Percentiles rank a stretch among this genome's conserved stretches.
These are phyloP conservation scores for Drosophila niveifrons DNA, from an alignment of 2,888 invertebrate genomes.

Conservation along the genomic window DNA sequence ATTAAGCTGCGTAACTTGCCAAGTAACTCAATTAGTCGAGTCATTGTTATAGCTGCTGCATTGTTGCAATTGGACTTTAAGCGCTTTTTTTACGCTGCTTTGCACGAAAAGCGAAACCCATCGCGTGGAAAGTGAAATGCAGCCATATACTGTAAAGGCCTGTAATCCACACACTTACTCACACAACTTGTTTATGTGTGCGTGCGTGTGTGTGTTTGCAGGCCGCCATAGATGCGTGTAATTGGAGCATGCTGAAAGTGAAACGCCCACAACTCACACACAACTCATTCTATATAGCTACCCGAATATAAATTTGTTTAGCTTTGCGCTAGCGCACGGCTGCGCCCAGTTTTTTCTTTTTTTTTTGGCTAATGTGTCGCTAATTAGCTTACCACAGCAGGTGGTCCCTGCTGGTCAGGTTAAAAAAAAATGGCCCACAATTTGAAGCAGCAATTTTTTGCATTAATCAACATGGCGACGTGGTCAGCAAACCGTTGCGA, in stretches of 20 bases:
- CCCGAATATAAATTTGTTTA: conserved; percentile 55
- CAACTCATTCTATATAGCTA: background rate
- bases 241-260: conserved; percentile 58
- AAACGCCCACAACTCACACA: conserved; percentile 34
- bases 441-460: conserved; percentile 5
- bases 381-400: conserved; percentile 56
- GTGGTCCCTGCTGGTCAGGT: conserved; percentile 15
- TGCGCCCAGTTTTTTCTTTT: conserved; percentile 54
- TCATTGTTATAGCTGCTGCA: conserved; percentile 39
- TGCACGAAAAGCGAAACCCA: conserved; percentile 64
- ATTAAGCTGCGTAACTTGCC: conserved; percentile 41
- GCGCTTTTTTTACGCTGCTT: conserved; percentile 70
- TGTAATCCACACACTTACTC: background rate
- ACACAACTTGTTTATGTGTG: background rate
- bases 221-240: conserved; percentile 23
- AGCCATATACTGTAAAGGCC: background rate
- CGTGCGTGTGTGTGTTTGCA: background rate
- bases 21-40: conserved; percentile 73
- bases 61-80: conserved; percentile 52
- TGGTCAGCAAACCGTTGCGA: no score
- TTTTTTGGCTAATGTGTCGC: conserved; percentile 61
- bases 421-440: conserved; percentile 34
- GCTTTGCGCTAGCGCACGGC: conserved; percentile 47
- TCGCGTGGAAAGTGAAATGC: conserved; percentile 62
- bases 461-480: conserved; percentile 22